A percentile compares a stretch with the other conserved stretches of the same genome.
phyloP scores from a whole-genome alignment of 2,888 invertebrate species.

The Andrena minutula region DNA sequence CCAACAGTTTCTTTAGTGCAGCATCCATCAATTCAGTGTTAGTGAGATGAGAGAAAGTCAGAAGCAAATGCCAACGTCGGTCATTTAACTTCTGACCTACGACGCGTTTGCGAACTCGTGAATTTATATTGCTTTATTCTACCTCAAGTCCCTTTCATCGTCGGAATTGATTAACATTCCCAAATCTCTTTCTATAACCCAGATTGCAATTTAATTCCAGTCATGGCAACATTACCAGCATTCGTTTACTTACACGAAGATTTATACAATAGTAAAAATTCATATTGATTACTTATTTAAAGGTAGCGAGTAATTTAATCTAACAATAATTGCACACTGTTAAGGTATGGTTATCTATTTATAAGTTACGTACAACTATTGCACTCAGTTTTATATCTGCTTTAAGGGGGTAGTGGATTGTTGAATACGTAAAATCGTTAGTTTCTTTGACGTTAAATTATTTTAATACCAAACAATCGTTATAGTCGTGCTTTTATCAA shows the following conservation, averaged over 20 bases:
- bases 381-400: not conserved
- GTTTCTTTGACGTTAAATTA: no score
- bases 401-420: no score
- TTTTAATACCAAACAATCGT: no score
- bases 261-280: not conserved
- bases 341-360: not conserved
- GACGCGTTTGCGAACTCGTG: slow-evolving; percentile 71
- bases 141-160: slow-evolving; percentile 46
- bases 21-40: slow-evolving; percentile 52
- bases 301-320: not conserved
- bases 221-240: not conserved
- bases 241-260: not conserved
- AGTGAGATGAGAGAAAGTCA: slow-evolving; percentile 84
- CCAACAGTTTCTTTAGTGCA: slow-evolving; percentile 42
- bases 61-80: slow-evolving; percentile 83
- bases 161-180: not conserved
- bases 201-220: not conserved
- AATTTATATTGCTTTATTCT: slow-evolving; percentile 44
- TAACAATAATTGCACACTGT: not conserved
- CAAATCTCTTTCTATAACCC: not conserved
- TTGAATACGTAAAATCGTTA: no score
- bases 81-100: slow-evolving; percentile 85
- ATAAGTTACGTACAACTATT: not conserved
- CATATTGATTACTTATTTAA: no score
- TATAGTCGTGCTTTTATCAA: no score